These are phyloP conservation scores for Hypercompe scribonia DNA, from an alignment of 2,888 invertebrate species.

Conservation along the genomic window DNA sequence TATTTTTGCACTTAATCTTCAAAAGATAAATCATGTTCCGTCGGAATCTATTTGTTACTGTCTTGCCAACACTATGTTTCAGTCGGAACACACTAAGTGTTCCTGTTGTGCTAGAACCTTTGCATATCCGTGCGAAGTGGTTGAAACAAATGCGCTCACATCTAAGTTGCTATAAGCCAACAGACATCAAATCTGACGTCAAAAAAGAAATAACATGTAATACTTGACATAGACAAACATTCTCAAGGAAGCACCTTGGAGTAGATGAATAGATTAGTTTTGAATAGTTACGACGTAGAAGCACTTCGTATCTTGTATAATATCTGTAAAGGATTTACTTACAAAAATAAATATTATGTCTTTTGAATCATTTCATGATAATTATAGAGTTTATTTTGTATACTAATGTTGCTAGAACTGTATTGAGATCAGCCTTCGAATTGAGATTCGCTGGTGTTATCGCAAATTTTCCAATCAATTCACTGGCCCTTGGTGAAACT, in stretches of 20 bases:
- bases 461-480: background rate
- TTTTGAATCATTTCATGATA: background rate
- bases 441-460: background rate
- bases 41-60: slow-evolving; percentile 9
- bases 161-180: slow-evolving; percentile 20
- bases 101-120: slow-evolving; percentile 64
- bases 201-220: slow-evolving; percentile 2
- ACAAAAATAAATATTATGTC: no score
- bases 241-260: background rate
- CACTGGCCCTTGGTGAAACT: no score
- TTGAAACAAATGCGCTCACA: slow-evolving; percentile 58
- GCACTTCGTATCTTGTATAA: background rate
- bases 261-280: background rate
- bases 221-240: slow-evolving; percentile 10
- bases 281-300: background rate
- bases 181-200: slow-evolving; percentile 27
- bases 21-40: background rate
- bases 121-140: slow-evolving; percentile 55
- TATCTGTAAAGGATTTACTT: no score
- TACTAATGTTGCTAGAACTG: no score
- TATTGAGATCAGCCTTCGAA: no score
- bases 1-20: slow-evolving; percentile 1
- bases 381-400: no score
- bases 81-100: slow-evolving; percentile 52
- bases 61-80: slow-evolving; percentile 47